Conservation (phyloP, 1,140 invertebrate species). For the Trichonephila clavipes region DNA sequence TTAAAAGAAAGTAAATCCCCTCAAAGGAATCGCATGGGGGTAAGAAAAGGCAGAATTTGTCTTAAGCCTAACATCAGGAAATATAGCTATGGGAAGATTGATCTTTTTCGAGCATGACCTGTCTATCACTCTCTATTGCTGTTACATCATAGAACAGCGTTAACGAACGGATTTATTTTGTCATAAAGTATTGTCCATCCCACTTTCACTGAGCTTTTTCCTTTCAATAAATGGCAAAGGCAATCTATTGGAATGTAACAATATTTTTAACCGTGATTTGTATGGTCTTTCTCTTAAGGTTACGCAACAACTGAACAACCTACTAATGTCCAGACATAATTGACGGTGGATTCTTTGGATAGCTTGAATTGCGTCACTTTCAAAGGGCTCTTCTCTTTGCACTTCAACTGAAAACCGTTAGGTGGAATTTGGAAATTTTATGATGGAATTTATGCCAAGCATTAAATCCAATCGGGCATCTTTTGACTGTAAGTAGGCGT, state of each 20-base stretch:
- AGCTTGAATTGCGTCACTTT: background rate
- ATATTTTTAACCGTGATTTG: constrained; percentile 29
- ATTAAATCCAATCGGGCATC: background rate
- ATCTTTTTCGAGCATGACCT: constrained; percentile 36
- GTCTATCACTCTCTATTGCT: constrained; percentile 30
- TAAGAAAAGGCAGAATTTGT: background rate
- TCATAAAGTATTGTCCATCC: background rate
- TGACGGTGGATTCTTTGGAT: background rate
- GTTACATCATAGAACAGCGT: background rate
- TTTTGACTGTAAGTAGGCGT: background rate
- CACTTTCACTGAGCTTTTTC: background rate
- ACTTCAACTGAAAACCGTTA: background rate
- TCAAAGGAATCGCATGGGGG: background rate
- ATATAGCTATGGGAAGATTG: background rate
- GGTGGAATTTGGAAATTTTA: constrained; percentile 24
- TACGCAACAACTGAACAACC: background rate
- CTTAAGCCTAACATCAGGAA: background rate
- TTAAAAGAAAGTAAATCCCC: constrained; percentile 41
- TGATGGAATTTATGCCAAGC: constrained; percentile 11
- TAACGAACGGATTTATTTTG: constrained; percentile 42
- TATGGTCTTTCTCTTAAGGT: background rate
- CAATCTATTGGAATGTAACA: constrained; percentile 37
- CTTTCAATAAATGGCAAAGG: constrained; percentile 1
- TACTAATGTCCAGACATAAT: background rate
- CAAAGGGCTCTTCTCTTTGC: background rate